These are phyloP conservation scores for Callipepla squamata DNA, from an alignment of 2,113 vertebrate species.

Conservation along the genomic window DNA sequence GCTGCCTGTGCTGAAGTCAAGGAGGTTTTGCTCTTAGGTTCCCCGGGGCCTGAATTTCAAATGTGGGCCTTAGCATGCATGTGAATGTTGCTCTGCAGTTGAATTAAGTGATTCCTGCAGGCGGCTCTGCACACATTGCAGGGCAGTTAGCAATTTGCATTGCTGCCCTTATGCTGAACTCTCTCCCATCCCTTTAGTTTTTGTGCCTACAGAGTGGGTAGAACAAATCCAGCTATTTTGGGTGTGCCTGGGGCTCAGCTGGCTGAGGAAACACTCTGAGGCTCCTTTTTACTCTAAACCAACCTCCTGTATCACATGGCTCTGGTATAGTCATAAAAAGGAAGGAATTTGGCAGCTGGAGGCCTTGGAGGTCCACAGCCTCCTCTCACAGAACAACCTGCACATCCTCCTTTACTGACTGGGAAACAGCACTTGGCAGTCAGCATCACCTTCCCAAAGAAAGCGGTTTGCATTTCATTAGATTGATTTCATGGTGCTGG, in stretches of 20 bases:
- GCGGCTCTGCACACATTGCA: rapidly evolving
- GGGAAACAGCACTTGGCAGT: neutral
- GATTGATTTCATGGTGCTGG: neutral
- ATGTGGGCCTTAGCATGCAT: neutral
- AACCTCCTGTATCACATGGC: neutral
- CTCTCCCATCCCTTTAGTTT: too few relatives aligned
- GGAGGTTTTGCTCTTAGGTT: neutral
- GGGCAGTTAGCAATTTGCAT: neutral
- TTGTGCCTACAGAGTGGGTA: neutral
- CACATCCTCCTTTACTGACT: neutral
- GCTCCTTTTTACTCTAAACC: neutral
- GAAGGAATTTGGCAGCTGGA: neutral
- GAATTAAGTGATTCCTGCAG: neutral
- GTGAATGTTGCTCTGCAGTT: neutral
- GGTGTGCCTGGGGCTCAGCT: neutral
- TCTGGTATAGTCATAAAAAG: neutral
- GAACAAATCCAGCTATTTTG: neutral
- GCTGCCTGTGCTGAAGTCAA: rapidly evolving
- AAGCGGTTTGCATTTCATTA: neutral
- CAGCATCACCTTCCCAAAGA: neutral
- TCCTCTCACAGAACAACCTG: neutral
- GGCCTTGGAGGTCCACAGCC: neutral
- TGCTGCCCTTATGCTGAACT: neutral
- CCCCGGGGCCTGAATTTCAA: neutral
- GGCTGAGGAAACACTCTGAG: neutral